phyloP scores from a whole-genome alignment of 2,797 vertebrate species.

The Pipistrellus kuhlii region DNA sequence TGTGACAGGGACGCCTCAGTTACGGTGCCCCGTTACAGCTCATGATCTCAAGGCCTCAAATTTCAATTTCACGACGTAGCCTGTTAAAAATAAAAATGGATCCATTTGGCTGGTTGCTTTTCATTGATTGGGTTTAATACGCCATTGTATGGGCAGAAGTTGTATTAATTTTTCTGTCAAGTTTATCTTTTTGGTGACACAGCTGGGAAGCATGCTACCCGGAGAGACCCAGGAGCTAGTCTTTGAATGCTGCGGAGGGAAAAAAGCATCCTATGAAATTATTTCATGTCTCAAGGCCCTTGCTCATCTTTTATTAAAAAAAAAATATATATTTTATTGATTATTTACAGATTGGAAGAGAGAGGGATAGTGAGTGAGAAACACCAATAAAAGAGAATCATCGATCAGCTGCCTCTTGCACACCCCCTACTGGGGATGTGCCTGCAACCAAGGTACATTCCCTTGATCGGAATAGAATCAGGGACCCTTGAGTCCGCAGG shows the following conservation, averaged over 20 bases:
- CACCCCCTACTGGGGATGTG: no score
- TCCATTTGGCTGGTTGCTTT: not conserved
- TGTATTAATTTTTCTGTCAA: not conserved
- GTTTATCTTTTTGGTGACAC: not conserved
- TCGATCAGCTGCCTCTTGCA: no score
- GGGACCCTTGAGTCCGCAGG: no score
- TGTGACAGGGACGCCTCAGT: not conserved
- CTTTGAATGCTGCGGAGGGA: not conserved
- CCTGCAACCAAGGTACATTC: no score
- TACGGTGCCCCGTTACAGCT: no score
- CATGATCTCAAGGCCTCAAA: not conserved
- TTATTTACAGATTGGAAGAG: no score
- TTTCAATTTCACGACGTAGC: not conserved
- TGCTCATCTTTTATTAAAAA: not conserved
- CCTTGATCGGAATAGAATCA: no score
- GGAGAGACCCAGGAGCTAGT: not conserved
- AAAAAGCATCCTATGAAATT: not conserved
- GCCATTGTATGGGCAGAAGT: not conserved
- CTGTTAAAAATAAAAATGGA: not conserved
- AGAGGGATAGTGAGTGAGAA: no score
- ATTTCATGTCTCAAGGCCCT: not conserved
- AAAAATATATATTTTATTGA: no score
- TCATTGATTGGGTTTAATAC: not conserved
- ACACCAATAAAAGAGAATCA: no score
- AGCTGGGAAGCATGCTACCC: not conserved